phyloP scores from a whole-genome alignment of 1,140 invertebrate genomes.

The Tribolium madens region DNA sequence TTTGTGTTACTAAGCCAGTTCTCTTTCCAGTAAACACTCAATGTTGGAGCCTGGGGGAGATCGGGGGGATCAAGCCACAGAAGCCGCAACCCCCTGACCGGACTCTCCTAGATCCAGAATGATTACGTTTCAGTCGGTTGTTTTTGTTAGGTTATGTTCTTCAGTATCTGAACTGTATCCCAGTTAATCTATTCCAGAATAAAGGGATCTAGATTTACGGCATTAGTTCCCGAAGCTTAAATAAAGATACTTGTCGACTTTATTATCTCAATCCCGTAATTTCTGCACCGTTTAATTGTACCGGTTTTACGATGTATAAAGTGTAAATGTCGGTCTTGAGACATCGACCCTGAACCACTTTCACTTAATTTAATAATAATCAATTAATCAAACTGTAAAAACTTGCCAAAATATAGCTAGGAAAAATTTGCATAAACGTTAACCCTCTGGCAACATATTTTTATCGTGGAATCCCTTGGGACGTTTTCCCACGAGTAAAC shows the following conservation, averaged over 20 bases:
- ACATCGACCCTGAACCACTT: background rate
- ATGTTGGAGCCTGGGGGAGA: conserved; percentile 6
- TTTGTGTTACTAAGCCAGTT: conserved; percentile 35
- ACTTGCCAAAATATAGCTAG: background rate
- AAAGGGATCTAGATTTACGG: conserved; percentile 32
- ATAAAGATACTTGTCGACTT: conserved; percentile 37
- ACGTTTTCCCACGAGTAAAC: too few relatives aligned
- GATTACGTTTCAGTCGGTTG: conserved; percentile 23
- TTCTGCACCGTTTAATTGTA: conserved; percentile 26
- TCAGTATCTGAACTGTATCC: conserved; percentile 33
- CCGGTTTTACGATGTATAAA: conserved; percentile 15
- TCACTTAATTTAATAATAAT: background rate
- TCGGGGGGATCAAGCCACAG: conserved; percentile 30
- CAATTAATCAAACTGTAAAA: background rate
- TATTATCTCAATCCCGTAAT: conserved; percentile 23
- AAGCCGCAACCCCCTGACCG: conserved; percentile 28
- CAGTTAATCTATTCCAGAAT: conserved; percentile 34
- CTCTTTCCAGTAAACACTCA: conserved; percentile 37
- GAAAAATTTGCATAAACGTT: background rate
- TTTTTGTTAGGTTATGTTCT: conserved; percentile 35
- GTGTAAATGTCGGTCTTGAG: conserved; percentile 25
- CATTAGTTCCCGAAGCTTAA: conserved; percentile 37
- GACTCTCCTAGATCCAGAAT: conserved; percentile 35
- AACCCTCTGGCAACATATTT: too few relatives aligned
- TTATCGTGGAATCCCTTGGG: too few relatives aligned